A percentile compares a stretch with the other conserved stretches of the same genome.
phyloP scores from a whole-genome alignment of 2,113 vertebrate genomes.

The Rallus limicola region DNA sequence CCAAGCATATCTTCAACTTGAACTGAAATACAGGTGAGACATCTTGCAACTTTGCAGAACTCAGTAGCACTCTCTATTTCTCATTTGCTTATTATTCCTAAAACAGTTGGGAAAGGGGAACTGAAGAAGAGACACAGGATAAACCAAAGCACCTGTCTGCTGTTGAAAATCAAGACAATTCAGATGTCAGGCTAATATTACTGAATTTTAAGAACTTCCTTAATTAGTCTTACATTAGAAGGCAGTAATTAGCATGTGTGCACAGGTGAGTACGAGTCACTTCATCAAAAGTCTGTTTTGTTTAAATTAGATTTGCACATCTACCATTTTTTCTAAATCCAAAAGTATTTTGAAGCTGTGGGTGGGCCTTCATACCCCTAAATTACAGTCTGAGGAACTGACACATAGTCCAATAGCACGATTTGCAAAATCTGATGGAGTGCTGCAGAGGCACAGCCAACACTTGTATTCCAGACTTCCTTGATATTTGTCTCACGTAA shows the following conservation, averaged over 20 bases:
- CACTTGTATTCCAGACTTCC: accelerated
- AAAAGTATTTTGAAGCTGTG: not conserved
- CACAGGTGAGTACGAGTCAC: not conserved
- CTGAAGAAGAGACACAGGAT: not conserved
- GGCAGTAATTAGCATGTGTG: not conserved
- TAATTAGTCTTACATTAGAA: not conserved
- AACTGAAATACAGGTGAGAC: not conserved
- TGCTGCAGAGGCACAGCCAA: not conserved
- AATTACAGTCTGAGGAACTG: not conserved
- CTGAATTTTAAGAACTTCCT: not conserved
- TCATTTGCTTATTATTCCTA: not conserved
- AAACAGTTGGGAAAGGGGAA: not conserved
- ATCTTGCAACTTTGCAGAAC: not conserved
- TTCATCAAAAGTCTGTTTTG: not conserved
- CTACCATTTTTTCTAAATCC: not conserved
- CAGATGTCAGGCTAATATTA: not conserved
- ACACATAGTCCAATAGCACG: accelerated
- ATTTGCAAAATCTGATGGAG: not conserved
- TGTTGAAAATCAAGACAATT: not conserved
- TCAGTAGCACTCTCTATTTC: not conserved
- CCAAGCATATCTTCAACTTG: not conserved
- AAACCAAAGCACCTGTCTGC: not conserved
- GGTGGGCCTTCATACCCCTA: not conserved
- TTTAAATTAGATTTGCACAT: not conserved
- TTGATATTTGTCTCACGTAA: not conserved